These are phyloP conservation scores for Sepioteuthis lessoniana DNA, from an alignment of 2,888 invertebrate genomes.

Conservation along the genomic window DNA sequence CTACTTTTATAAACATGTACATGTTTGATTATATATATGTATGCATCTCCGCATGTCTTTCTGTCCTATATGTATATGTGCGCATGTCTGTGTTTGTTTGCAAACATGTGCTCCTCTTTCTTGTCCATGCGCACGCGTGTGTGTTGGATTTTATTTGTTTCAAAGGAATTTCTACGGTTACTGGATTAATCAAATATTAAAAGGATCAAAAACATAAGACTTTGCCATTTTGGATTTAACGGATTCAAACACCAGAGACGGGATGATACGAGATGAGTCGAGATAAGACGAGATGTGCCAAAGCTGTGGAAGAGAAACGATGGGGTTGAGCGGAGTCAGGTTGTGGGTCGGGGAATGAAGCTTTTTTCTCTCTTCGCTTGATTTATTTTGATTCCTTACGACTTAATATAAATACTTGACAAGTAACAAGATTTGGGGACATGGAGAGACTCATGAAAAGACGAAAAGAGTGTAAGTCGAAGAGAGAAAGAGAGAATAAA, in stretches of 20 bases:
- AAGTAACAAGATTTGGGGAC: not conserved
- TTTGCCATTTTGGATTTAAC: slow-evolving; percentile 17
- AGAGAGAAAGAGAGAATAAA: not conserved
- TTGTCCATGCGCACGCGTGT: not conserved
- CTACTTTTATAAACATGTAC: too few relatives aligned
- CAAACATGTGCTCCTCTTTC: too few relatives aligned
- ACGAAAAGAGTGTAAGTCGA: accelerated
- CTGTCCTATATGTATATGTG: not conserved
- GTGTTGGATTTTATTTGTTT: not conserved
- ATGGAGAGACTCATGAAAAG: not conserved
- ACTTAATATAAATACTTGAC: not conserved
- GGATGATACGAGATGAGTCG: not conserved
- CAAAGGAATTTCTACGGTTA: not conserved
- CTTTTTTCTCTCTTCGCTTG: slow-evolving; percentile 13
- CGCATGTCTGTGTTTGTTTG: too few relatives aligned
- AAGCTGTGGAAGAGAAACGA: not conserved
- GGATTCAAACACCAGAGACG: slow-evolving; percentile 19
- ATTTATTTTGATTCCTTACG: not conserved
- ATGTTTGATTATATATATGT: not conserved
- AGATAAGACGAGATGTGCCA: not conserved
- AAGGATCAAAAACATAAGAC: not conserved
- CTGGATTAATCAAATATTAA: not conserved
- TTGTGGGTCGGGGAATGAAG: too few relatives aligned
- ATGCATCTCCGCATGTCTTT: not conserved
- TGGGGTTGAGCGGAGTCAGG: too few relatives aligned